These are phyloP conservation scores for Rhinoderma darwinii DNA, from an alignment of 2,113 vertebrate genomes.

Conservation along the genomic window DNA sequence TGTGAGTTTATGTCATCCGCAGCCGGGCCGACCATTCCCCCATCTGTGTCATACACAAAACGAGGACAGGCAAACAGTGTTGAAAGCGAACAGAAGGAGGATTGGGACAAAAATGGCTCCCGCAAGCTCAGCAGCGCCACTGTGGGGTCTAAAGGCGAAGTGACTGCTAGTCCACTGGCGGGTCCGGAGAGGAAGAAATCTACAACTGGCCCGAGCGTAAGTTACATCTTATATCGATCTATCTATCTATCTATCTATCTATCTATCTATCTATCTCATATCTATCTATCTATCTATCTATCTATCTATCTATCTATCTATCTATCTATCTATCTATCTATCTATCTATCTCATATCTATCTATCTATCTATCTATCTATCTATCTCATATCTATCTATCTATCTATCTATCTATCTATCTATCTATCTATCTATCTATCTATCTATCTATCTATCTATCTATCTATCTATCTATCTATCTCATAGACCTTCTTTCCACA, in stretches of 20 bases:
- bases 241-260: background rate
- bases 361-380: slow-evolving; percentile 15
- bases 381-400: background rate
- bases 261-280: background rate
- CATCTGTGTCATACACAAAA: slow-evolving; percentile 91
- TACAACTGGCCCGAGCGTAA: slow-evolving; percentile 86
- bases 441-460: background rate
- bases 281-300: background rate
- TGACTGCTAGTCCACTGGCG: slow-evolving; percentile 88
- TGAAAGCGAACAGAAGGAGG: slow-evolving; percentile 94
- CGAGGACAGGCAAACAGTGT: slow-evolving; percentile 91
- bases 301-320: background rate
- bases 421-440: too few species aligned
- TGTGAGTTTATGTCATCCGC: slow-evolving; percentile 42
- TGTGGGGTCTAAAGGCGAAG: slow-evolving; percentile 87
- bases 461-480: background rate
- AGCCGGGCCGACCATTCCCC: slow-evolving; percentile 93
- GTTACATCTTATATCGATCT: slow-evolving; percentile 59
- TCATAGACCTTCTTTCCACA: too few species aligned
- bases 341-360: background rate
- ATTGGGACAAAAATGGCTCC: slow-evolving; percentile 85
- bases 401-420: too few species aligned
- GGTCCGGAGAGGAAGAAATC: slow-evolving; percentile 92
- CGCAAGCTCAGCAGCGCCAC: slow-evolving; percentile 85
- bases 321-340: background rate